Evolutionary conservation across 1,140 invertebrate species (phyloP).

Genomic region (Nasonia longicornis): DNA sequence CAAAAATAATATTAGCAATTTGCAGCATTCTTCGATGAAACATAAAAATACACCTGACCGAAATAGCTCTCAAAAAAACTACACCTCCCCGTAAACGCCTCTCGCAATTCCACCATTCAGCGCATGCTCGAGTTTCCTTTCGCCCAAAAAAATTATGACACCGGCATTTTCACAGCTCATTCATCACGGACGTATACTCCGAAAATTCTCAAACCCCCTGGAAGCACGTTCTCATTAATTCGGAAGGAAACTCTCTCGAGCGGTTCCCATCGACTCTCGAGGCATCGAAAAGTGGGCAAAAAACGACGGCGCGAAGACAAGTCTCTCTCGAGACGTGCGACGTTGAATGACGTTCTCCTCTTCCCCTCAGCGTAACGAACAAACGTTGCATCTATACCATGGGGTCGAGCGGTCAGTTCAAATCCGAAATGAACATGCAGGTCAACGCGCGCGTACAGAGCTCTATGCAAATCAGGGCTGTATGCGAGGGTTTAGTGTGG

Average conservation of each 20-base stretch:
- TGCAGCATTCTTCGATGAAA: not conserved
- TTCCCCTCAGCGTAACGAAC: not conserved
- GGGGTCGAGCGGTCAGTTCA: slow-evolving; percentile 44
- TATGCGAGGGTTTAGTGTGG: too few relatives aligned
- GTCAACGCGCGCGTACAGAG: slow-evolving; percentile 53
- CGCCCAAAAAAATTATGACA: not conserved
- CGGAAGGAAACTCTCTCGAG: not conserved
- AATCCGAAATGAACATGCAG: slow-evolving; percentile 63
- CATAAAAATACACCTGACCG: too few relatives aligned
- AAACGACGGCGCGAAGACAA: not conserved
- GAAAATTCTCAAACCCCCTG: not conserved
- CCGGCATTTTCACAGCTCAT: not conserved
- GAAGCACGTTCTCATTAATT: not conserved
- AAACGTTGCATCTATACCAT: not conserved
- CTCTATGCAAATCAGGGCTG: slow-evolving; percentile 52
- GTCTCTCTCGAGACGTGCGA: not conserved
- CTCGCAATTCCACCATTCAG: too few relatives aligned
- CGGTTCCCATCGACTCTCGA: not conserved
- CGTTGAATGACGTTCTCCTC: not conserved
- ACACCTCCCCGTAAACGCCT: not conserved
- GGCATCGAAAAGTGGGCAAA: not conserved
- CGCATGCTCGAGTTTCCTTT: too few relatives aligned
- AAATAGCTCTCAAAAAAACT: not conserved
- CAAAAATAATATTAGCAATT: not conserved
- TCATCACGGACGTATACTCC: not conserved